These are phyloP conservation scores for Balaeniceps rex DNA, from an alignment of 2,113 vertebrate species.

Conservation along the genomic window DNA sequence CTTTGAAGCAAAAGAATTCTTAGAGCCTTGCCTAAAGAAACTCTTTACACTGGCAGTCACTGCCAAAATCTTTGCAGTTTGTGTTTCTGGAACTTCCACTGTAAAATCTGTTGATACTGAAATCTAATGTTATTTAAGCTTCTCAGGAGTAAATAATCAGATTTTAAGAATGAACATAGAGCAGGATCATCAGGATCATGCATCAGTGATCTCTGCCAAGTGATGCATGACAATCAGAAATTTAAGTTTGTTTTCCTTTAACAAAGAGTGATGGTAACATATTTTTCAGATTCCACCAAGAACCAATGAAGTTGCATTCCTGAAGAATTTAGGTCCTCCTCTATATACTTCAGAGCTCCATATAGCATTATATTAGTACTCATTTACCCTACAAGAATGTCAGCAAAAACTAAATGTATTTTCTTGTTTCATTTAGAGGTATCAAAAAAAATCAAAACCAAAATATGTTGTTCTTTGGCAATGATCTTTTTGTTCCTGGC, in stretches of 20 bases:
- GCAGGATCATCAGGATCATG: not conserved
- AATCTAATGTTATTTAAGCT: not conserved
- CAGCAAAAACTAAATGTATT: not conserved
- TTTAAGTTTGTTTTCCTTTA: not conserved
- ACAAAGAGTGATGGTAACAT: not conserved
- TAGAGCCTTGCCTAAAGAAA: not conserved
- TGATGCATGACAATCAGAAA: not conserved
- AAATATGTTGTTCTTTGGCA: not conserved
- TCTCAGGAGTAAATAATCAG: not conserved
- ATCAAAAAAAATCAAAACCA: not conserved
- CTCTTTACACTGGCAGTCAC: not conserved
- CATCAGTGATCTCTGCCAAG: not conserved
- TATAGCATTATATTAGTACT: fast-evolving
- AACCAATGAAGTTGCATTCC: not conserved
- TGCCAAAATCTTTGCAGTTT: not conserved
- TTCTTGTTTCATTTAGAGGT: not conserved
- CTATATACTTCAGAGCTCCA: not conserved
- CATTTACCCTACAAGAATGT: not conserved
- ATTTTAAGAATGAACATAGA: not conserved
- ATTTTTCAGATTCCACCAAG: not conserved
- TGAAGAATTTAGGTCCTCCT: not conserved
- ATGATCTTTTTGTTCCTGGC: not conserved
- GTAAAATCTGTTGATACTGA: not conserved
- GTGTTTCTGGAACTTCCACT: not conserved
- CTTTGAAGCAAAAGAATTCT: not conserved